These are phyloP conservation scores for Rugalucina vietnamica DNA, from an alignment of 2,888 invertebrate genomes.

Conservation along the genomic window DNA sequence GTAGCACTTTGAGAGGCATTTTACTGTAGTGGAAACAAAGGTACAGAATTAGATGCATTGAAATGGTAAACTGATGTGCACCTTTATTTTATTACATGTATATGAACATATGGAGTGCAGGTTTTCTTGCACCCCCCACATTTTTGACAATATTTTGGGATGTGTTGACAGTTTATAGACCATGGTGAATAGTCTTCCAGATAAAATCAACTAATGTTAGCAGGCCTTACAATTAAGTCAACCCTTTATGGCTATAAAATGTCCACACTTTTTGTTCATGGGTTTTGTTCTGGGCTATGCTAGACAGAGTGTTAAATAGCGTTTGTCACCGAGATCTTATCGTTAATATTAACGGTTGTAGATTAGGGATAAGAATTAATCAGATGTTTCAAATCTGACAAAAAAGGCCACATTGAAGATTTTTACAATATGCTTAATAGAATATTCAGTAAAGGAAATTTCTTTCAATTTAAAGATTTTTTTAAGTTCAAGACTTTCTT, in stretches of 20 bases:
- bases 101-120: no score
- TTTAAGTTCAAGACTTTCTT: no score
- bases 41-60: no score
- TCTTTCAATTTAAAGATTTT: no score
- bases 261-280: neutral
- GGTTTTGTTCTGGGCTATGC: neutral
- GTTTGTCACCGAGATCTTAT: slow-evolving; percentile 1
- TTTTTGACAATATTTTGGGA: slow-evolving; percentile 6
- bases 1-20: no score
- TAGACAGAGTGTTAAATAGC: neutral
- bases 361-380: slow-evolving; percentile 1
- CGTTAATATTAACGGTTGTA: slow-evolving; percentile 10
- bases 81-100: no score
- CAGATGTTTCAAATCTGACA: neutral
- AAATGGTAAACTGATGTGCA: no score
- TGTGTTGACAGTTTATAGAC: slow-evolving; percentile 1
- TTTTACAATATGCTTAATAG: no score
- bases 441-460: neutral
- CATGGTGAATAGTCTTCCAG: neutral
- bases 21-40: no score
- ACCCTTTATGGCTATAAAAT: neutral
- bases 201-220: neutral
- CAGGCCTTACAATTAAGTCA: neutral
- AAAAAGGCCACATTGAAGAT: neutral
- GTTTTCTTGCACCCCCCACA: no score